A percentile compares a stretch with the other conserved stretches of the same genome.
Evolutionary conservation across 2,797 vertebrate species (phyloP).

Genomic region (Antennarius maculatus): DNA sequence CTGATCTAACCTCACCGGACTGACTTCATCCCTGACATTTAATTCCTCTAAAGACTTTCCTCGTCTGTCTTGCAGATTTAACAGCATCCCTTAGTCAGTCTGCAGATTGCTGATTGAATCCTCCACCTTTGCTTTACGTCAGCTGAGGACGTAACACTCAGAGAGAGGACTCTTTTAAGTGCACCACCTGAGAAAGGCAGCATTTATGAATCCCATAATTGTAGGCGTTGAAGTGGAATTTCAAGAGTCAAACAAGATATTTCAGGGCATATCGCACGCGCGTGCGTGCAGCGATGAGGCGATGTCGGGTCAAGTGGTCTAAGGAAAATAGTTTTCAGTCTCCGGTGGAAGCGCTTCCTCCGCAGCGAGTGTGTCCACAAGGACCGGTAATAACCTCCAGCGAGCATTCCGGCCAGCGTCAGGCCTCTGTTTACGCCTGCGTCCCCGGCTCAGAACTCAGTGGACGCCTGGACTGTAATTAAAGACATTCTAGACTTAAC

Average conservation of each 20-base stretch:
- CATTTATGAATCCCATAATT: slow-evolving; percentile 43
- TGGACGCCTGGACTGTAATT: slow-evolving; percentile 73
- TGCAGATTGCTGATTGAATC: slow-evolving; percentile 18
- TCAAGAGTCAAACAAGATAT: slow-evolving; percentile 7
- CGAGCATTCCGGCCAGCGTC: slow-evolving; percentile 39
- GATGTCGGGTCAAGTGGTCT: slow-evolving; percentile 13
- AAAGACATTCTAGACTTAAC: slow-evolving; percentile 80
- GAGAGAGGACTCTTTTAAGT: slow-evolving; percentile 1
- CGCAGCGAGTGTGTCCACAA: slow-evolving; percentile 1
- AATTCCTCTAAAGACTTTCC: too few species aligned
- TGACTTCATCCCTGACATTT: slow-evolving; percentile 2
- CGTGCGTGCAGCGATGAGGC: not conserved
- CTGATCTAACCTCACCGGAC: not conserved
- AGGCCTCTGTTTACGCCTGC: slow-evolving; percentile 56
- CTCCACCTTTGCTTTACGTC: slow-evolving; percentile 28
- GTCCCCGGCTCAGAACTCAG: slow-evolving; percentile 31
- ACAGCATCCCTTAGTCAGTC: slow-evolving; percentile 27
- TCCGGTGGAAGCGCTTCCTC: slow-evolving; percentile 12
- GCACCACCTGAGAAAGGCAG: slow-evolving; percentile 24
- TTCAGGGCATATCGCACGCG: not conserved
- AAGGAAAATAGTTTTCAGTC: slow-evolving; percentile 8
- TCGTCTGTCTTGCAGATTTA: slow-evolving; percentile 27
- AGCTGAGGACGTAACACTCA: slow-evolving; percentile 1
- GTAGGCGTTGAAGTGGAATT: slow-evolving; percentile 16
- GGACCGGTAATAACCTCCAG: slow-evolving; percentile 36